phyloP scores from a whole-genome alignment of 1,140 invertebrate species.

The Eulimnadia texana region DNA sequence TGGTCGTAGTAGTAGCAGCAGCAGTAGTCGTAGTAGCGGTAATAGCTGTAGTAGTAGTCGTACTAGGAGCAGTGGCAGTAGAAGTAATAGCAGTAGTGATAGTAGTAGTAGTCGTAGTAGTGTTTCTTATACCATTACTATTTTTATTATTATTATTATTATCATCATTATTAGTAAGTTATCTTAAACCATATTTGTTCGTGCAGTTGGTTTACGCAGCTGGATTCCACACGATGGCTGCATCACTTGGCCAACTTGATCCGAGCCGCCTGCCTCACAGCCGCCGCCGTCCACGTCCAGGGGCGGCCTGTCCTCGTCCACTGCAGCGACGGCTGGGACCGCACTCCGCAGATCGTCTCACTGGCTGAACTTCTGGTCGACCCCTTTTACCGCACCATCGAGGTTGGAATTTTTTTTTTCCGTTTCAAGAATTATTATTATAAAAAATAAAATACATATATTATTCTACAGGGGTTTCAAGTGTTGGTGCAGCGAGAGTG shows the following conservation, averaged over 20 bases:
- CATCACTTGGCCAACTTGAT: slow-evolving; percentile 72
- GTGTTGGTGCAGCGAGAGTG: slow-evolving; percentile 84
- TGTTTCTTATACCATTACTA: too few species aligned
- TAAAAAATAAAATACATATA: slow-evolving; percentile 11
- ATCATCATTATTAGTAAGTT: too few species aligned
- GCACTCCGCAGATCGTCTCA: slow-evolving; percentile 85
- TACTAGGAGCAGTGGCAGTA: too few species aligned
- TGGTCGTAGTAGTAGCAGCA: too few species aligned
- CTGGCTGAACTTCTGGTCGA: slow-evolving; percentile 82
- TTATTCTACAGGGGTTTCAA: slow-evolving; percentile 61
- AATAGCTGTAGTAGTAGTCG: too few species aligned
- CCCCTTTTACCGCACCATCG: slow-evolving; percentile 79
- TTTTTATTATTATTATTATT: too few species aligned
- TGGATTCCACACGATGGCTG: slow-evolving; percentile 82
- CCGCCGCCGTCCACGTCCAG: slow-evolving; percentile 61
- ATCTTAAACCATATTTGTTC: slow-evolving; percentile 19
- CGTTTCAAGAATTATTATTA: not conserved
- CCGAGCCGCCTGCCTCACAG: slow-evolving; percentile 60
- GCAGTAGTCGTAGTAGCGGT: too few species aligned
- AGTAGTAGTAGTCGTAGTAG: too few species aligned
- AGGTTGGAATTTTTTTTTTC: slow-evolving; percentile 38
- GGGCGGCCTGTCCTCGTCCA: slow-evolving; percentile 84
- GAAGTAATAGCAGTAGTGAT: too few species aligned
- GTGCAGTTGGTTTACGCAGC: slow-evolving; percentile 66
- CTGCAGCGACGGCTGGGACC: slow-evolving; percentile 94